Conservation (phyloP, 2,888 invertebrate species). For the Lypha dubia region DNA sequence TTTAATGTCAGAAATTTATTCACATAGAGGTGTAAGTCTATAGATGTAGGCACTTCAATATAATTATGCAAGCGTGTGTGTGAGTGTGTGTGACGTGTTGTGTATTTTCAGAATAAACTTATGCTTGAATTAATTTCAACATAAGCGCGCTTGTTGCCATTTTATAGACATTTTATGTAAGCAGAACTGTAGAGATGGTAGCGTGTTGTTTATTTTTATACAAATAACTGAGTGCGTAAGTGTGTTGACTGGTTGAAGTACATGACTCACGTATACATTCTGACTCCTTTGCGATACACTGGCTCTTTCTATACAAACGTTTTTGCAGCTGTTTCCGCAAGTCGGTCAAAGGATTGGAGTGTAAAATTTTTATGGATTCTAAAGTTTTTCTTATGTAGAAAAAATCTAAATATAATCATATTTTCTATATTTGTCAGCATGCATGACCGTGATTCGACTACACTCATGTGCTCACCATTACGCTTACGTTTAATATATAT, state of each 20-base stretch:
- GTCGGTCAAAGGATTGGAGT: neutral
- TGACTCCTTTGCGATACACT: too few relatives aligned
- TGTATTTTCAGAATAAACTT: slow-evolving; percentile 36
- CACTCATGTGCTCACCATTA: neutral
- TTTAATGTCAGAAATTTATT: slow-evolving; percentile 32
- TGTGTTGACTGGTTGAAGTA: too few relatives aligned
- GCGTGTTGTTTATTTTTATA: neutral
- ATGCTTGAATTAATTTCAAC: slow-evolving; percentile 47
- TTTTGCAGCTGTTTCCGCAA: neutral
- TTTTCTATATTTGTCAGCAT: neutral
- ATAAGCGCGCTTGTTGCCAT: slow-evolving; percentile 39
- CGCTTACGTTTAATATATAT: neutral
- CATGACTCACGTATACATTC: too few relatives aligned
- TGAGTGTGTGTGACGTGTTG: neutral
- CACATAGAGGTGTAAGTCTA: neutral
- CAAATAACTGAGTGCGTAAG: neutral
- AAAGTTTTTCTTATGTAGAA: too few relatives aligned
- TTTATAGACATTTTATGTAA: slow-evolving; percentile 41
- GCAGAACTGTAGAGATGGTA: slow-evolving; percentile 3
- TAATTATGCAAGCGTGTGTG: neutral
- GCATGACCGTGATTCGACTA: neutral
- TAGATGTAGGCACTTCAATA: neutral
- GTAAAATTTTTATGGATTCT: too few relatives aligned
- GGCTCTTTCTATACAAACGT: too few relatives aligned
- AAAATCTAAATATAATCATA: too few relatives aligned